Percentiles rank a stretch among this genome's conserved stretches.
These are phyloP conservation scores for Oreochromis spilurus DNA, from an alignment of 2,113 vertebrate genomes.

Conservation along the genomic window DNA sequence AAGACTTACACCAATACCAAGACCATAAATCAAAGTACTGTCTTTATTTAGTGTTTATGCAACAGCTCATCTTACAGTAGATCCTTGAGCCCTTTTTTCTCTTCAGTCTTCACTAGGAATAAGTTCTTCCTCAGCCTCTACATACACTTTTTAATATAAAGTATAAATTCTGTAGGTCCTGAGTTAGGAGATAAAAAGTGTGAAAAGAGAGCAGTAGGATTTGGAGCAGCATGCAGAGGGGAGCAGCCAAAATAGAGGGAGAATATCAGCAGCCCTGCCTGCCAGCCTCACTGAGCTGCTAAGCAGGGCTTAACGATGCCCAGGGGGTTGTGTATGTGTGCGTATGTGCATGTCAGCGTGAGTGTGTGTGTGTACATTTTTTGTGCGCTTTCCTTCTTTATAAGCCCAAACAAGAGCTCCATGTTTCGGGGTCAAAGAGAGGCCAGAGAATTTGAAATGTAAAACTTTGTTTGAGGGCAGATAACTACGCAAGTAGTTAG, in stretches of 20 bases:
- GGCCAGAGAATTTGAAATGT: conserved; percentile 49
- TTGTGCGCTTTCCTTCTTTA: conserved; percentile 30
- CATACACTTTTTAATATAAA: conserved; percentile 5
- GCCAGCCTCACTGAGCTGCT: conserved; percentile 70
- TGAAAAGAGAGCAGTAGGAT: conserved; percentile 66
- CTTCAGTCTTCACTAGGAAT: conserved; percentile 5
- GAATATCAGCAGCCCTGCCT: conserved; percentile 64
- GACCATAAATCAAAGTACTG: neutral
- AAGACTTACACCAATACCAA: neutral
- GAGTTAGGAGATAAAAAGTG: conserved; percentile 61
- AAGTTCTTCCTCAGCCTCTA: conserved; percentile 12
- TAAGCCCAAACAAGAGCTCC: conserved; percentile 59
- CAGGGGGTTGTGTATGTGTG: conserved; percentile 54
- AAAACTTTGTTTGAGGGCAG: conserved; percentile 48
- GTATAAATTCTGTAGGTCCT: conserved; percentile 51
- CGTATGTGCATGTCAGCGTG: conserved; percentile 1
- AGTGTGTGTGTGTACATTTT: neutral
- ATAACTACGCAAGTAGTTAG: conserved; percentile 1
- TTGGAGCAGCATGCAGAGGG: conserved; percentile 62
- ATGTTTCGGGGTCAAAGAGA: conserved; percentile 60
- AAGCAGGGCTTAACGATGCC: conserved; percentile 72
- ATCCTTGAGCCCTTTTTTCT: neutral
- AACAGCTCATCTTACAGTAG: neutral
- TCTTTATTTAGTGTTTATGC: conserved; percentile 16
- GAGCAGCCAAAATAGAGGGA: conserved; percentile 66